These are phyloP conservation scores for Rhinella marina DNA, from an alignment of 2,797 vertebrate genomes.

Conservation along the genomic window DNA sequence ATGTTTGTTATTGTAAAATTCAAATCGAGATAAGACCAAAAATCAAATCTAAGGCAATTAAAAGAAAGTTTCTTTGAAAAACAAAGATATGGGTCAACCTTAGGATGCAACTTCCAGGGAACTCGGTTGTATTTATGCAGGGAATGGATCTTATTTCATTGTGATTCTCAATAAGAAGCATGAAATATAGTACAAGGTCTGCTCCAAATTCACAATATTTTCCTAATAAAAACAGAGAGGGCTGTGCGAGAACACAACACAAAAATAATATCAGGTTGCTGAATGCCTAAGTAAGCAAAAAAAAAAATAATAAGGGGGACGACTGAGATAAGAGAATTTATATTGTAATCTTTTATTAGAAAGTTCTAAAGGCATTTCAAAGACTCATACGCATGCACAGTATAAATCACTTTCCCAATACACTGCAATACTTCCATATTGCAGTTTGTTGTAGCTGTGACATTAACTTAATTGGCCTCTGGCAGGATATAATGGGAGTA, in stretches of 20 bases:
- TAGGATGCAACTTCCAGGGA: conserved; percentile 4
- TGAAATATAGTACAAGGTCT: not conserved
- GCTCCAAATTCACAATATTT: not conserved
- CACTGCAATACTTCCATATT: no score
- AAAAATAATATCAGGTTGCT: not conserved
- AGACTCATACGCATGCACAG: no score
- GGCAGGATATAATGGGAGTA: no score
- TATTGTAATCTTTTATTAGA: no score
- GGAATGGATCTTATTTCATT: not conserved
- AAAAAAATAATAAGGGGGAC: not conserved
- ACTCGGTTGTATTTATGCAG: not conserved
- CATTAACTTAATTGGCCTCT: no score
- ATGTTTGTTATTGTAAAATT: conserved; percentile 13
- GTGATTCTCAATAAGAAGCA: not conserved
- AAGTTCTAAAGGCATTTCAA: no score
- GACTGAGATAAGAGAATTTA: not conserved
- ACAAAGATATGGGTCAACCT: not conserved
- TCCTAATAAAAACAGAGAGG: not conserved
- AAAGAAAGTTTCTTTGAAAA: not conserved
- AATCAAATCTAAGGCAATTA: not conserved
- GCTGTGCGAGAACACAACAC: not conserved
- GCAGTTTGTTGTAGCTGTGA: no score
- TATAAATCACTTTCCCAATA: no score
- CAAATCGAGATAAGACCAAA: not conserved
- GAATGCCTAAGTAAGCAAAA: not conserved